Evolutionary conservation across 2,113 vertebrate species (phyloP).

Genomic region (Xenopus laevis): DNA sequence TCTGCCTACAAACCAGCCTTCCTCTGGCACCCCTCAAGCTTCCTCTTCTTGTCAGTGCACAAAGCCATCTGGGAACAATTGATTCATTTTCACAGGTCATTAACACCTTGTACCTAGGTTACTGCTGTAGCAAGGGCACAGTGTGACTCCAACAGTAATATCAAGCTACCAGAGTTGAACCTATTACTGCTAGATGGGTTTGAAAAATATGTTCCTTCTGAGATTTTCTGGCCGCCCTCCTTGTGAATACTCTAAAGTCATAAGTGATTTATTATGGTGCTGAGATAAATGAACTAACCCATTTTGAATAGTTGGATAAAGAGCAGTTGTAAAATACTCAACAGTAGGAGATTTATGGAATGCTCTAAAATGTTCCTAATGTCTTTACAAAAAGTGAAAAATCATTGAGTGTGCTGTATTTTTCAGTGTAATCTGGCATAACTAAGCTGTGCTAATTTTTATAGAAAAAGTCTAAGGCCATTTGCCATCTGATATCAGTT

Average conservation of each 20-base stretch:
- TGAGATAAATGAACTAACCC: neutral
- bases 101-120: constrained; percentile 6
- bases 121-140: neutral
- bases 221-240: constrained; percentile 1
- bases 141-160: neutral
- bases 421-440: too few relatives aligned
- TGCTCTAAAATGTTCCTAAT: too few relatives aligned
- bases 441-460: too few relatives aligned
- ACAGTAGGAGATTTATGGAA: neutral
- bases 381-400: too few relatives aligned
- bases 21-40: constrained; percentile 28
- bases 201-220: neutral
- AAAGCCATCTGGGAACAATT: constrained; percentile 23
- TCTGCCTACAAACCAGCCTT: constrained; percentile 9
- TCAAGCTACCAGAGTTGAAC: constrained; percentile 12
- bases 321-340: neutral
- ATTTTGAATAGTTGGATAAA: neutral
- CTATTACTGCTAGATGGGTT: constrained; percentile 9
- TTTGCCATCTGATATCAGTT: too few relatives aligned
- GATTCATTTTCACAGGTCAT: constrained; percentile 25
- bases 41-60: constrained; percentile 24
- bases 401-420: too few relatives aligned
- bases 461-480: too few relatives aligned
- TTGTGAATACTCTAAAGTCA: constrained; percentile 1
- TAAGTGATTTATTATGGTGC: constrained; percentile 10